phyloP scores from a whole-genome alignment of 2,113 vertebrate genomes.

The Pipra filicauda region DNA sequence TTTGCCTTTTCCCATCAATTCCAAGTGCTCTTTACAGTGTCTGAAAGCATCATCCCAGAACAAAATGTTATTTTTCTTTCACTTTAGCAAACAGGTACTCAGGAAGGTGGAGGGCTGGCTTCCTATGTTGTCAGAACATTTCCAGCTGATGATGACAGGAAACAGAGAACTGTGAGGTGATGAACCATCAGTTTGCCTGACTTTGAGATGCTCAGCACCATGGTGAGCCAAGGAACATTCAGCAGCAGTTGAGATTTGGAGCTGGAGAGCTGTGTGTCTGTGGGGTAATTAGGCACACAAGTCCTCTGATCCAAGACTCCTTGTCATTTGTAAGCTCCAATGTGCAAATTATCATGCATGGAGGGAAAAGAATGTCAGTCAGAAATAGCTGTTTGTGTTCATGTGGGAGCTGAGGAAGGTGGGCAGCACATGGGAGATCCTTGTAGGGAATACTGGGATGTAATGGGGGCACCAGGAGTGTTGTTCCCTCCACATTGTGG shows the following conservation, averaged over 20 bases:
- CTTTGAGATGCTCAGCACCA: background rate
- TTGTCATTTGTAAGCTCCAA: background rate
- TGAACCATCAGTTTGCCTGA: background rate
- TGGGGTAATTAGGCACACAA: background rate
- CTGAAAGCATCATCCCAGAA: background rate
- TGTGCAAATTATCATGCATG: accelerated
- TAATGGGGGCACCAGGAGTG: background rate
- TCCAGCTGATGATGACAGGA: background rate
- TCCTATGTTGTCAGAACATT: background rate
- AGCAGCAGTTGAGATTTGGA: background rate
- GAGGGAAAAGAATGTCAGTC: background rate
- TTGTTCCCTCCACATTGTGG: accelerated
- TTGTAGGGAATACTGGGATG: background rate
- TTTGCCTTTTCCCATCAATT: background rate
- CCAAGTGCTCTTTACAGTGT: background rate
- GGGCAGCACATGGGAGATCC: accelerated
- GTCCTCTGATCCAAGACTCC: accelerated
- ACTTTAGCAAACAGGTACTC: background rate
- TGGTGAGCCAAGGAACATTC: background rate
- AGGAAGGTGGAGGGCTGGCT: background rate
- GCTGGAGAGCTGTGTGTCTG: background rate
- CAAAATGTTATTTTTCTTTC: background rate
- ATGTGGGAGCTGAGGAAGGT: background rate
- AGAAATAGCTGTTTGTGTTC: background rate
- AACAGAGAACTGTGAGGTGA: background rate